Evolutionary conservation across 2,113 vertebrate genomes (phyloP).

Genomic region (Heterotis niloticus): DNA sequence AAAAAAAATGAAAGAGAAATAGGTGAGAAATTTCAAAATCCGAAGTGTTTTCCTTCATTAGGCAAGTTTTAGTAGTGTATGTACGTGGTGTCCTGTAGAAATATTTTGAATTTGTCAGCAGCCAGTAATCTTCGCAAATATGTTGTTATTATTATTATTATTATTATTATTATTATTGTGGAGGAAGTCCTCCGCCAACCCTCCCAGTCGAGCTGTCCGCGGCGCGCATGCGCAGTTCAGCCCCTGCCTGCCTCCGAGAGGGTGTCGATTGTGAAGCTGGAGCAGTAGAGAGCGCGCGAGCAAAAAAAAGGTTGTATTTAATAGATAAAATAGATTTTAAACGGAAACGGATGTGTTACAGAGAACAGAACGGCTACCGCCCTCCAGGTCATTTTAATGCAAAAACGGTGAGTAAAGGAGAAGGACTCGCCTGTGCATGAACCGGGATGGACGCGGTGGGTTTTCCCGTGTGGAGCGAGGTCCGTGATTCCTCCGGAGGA

Average conservation of each 20-base stretch:
- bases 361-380: constrained; percentile 66
- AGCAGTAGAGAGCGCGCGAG: constrained; percentile 33
- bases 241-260: constrained; percentile 55
- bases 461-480: constrained; percentile 52
- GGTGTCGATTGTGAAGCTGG: constrained; percentile 65
- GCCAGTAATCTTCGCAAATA: not conserved
- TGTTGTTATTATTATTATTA: not conserved
- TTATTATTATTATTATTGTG: not conserved
- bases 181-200: constrained; percentile 58
- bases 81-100: too few relatives aligned
- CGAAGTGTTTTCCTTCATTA: not conserved
- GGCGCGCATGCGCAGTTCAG: constrained; percentile 67
- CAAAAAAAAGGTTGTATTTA: constrained; percentile 43
- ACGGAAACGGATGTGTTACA: constrained; percentile 71
- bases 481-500: constrained; percentile 49
- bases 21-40: too few relatives aligned
- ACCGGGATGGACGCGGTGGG: constrained; percentile 47
- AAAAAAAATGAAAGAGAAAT: too few relatives aligned
- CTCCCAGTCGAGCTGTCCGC: constrained; percentile 54
- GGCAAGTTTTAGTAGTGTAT: too few relatives aligned
- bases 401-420: constrained; percentile 67
- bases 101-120: too few relatives aligned
- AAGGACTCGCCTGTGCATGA: constrained; percentile 29
- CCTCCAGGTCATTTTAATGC: constrained; percentile 67
- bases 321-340: constrained; percentile 33